Evolutionary conservation across 2,113 vertebrate genomes (phyloP), one percentile per base, ranked within the genome.

Genomic region (Indicator indicator): DNA sequence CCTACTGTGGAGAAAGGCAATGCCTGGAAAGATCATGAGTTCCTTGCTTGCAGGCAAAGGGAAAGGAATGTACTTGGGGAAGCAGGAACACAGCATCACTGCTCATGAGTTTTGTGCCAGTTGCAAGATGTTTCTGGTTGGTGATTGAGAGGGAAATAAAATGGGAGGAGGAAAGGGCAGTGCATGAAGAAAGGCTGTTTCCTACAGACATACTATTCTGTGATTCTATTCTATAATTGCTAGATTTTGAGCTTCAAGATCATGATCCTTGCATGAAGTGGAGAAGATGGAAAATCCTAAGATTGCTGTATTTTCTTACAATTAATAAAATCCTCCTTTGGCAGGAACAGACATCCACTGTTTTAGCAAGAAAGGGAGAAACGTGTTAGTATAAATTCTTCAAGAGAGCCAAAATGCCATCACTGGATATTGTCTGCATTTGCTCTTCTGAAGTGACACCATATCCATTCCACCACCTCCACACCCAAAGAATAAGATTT

Each of bases 181-280:
- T 6, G 2, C 6, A 27, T 21, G 42, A 73, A 48, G 33, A 48
- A 63, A 48, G 23, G 11, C 5, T 67, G 5, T 65, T 94, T 50
- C 24, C 52, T 21, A n/a, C 2, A 24, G 55, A 15, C 0, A 1
- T 59, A 3, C 26, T 9, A 10, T 26, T 52, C 12, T 26, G 23
- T 52, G 50, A 24, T 52, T 52, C 23, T 52, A 52, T 13, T 26
- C 50, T 24, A 52, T 15, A 28, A n/a, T 55, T 70, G 38, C 30
- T 89, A 28, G 63, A 36, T 58, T 85, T 44, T 62, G 50, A 62
- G 44, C 44, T 93, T 83, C 59, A 42, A 13, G 54, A 7, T 54
- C 15, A 11, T 24, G 26, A 59, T 59, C 9, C n/a, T 83, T 55
- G 36, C 36, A 26, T 46, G 21, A 48, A 83, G 36, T 3, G 1